Evolutionary conservation across 2,888 invertebrate genomes (phyloP), one percentile per base, ranked within the genome.

Genomic region (Xylophagus ater): DNA sequence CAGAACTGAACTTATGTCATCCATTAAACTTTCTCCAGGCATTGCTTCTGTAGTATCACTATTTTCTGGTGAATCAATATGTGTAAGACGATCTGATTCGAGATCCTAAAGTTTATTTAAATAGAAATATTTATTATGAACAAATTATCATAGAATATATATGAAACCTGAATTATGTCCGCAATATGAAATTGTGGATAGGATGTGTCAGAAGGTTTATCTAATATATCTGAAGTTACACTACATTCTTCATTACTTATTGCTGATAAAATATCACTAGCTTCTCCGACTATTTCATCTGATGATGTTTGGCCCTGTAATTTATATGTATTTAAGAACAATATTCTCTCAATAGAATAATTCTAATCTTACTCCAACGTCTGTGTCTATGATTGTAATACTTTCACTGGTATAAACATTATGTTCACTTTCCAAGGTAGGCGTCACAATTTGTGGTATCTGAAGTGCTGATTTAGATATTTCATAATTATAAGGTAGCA

Each of bases 1-100:
- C 40, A 79, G 66, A 62, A 79, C 77, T 1, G 81, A 82, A 53
- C 82, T 82, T 34, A 84, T 74, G 53, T 84, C 84, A 48, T 84
- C 83, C 67, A 82, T 74, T 21, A 83, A 71, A 34, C 82, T 82
- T 58, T 84, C 85, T 5, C 83, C 83, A 43, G 80, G 81, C 49
- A 81, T 69, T 5, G 77, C 73, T 54, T 83, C 83, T 4, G 77
- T 78, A 8, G 78, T 74, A 46, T 87, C 85, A 5, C 83, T 84
- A 9, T 74, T 71, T 66, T 86, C 86, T 0, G 86, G 84, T 0
- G 85, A 86, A 57, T 87, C 86, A 37, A 86, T 86, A 54, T 87
- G 86, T 9, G 77, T 76, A 35, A 86, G 80, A 37, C 68, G 68
- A 37, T 54, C 57, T 1, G 58, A 54, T 42, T 60, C 59, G 7